These are phyloP conservation scores for Halichoeres trimaculatus DNA, from an alignment of 2,113 vertebrate genomes.

Conservation along the genomic window DNA sequence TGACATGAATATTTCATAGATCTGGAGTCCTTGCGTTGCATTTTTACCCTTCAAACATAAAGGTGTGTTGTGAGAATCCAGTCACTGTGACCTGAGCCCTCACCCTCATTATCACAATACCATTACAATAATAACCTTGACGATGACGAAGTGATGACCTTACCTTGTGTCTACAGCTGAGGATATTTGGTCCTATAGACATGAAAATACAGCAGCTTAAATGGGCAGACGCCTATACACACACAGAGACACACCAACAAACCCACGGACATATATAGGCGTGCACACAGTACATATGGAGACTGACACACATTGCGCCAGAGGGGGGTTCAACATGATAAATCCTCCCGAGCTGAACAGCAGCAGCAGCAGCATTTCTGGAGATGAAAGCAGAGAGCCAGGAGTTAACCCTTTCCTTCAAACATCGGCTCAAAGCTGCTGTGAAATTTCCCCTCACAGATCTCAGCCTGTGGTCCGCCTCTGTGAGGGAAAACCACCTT, in stretches of 20 bases:
- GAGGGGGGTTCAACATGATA: conserved; percentile 15
- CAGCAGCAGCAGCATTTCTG: conserved; percentile 42
- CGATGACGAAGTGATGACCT: background rate
- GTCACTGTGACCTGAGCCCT: background rate
- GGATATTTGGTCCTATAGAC: background rate
- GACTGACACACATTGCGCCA: conserved; percentile 17
- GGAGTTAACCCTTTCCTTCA: conserved; percentile 54
- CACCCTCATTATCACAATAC: too few species aligned
- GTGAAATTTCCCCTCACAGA: conserved; percentile 45
- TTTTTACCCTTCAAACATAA: background rate
- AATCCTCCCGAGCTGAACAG: conserved; percentile 55
- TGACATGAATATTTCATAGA: background rate
- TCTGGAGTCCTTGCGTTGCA: background rate
- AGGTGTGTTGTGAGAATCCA: background rate
- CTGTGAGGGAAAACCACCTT: conserved; percentile 20
- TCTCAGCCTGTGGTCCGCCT: conserved; percentile 8
- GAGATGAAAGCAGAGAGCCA: conserved; percentile 57
- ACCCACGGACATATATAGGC: background rate
- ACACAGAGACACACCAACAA: background rate
- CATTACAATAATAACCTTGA: background rate
- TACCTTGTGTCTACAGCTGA: background rate
- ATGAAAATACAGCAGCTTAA: background rate
- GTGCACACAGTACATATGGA: background rate
- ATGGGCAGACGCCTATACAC: background rate
- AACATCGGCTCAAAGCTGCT: conserved; percentile 40